Conservation (phyloP, 2,797 vertebrate species). For the Anolis apletophallus region DNA sequence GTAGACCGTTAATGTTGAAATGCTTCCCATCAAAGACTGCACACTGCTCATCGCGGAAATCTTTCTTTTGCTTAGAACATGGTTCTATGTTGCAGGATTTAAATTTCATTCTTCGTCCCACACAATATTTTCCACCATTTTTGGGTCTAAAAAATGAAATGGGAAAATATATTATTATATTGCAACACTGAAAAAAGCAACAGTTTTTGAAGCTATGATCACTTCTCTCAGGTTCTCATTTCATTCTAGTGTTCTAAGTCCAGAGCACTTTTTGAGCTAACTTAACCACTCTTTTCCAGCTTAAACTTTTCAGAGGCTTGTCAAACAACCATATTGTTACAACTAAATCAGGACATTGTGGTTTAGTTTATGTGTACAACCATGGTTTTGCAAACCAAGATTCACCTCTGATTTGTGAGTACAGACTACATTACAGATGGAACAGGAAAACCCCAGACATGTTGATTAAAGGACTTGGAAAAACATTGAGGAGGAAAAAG, state of each 20-base stretch:
- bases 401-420: neutral
- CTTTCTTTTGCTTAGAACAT: conserved; percentile 91
- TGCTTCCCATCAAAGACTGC: conserved; percentile 93
- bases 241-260: neutral
- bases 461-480: neutral
- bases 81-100: conserved; percentile 97
- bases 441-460: neutral
- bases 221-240: neutral
- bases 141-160: conserved; percentile 83
- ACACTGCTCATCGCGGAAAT: conserved; percentile 97
- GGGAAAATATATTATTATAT: neutral
- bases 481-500: neutral
- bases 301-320: neutral
- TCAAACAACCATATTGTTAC: neutral
- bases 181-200: neutral
- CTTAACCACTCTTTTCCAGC: neutral
- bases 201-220: neutral
- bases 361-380: neutral
- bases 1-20: conserved; percentile 98
- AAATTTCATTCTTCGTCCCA: conserved; percentile 97
- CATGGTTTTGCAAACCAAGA: neutral
- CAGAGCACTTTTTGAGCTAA: neutral
- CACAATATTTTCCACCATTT: conserved; percentile 94
- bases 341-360: neutral
- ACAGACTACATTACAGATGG: neutral